Base-by-base conservation (phyloP, 2,888 invertebrate genomes). In the Sphaerolaimus hirsutus region DNA sequence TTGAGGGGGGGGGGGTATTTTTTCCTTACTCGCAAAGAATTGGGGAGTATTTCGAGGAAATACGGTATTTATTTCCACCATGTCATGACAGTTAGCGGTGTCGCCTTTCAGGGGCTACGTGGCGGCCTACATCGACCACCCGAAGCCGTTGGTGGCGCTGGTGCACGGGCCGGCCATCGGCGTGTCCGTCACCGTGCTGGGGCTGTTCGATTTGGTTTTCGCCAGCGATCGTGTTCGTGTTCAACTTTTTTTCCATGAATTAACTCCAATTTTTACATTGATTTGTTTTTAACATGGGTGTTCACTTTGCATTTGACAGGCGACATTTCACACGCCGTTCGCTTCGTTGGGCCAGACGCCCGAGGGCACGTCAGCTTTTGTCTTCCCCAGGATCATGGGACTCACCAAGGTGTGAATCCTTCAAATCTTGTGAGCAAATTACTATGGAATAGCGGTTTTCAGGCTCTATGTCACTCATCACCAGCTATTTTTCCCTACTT, bases 131-230 rank as follows among this genome's bases (percentile, higher is more conserved):
- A 81, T 87, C 52, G 75, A 76, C 53, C 86, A 81, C 64, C 80
- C 82, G 0, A 97, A 93, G 66, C 67, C 86, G 32, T 63, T 93
- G 40, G 72, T 91, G 51, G 80, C 78, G 17, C 68, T 87, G 48
- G 77, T 91, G 0, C 89, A 93, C 71, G 93, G 93, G 1, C 87
- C 87, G 38, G 83, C 86, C 17, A 75, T 91, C 54, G 93, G 93
- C 25, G 77, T 93, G 54, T 77, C 78, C 38, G 78, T 77, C 2
- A 91, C 91, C 0, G 76, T 78, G 12, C 68, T 83, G 44, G 78
- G 77, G 0, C 69, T 91, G 1, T 84, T 78, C 68, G 91, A 93
- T 70, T 70, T 81, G 48, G 77, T 86, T 7, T 83, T 81, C 70
- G 80, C 83, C 46, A 74, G 77, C n/a, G 79, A 86, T 54, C 75